Base-by-base conservation (phyloP, 2,797 vertebrate species). In the Mycteria americana region DNA sequence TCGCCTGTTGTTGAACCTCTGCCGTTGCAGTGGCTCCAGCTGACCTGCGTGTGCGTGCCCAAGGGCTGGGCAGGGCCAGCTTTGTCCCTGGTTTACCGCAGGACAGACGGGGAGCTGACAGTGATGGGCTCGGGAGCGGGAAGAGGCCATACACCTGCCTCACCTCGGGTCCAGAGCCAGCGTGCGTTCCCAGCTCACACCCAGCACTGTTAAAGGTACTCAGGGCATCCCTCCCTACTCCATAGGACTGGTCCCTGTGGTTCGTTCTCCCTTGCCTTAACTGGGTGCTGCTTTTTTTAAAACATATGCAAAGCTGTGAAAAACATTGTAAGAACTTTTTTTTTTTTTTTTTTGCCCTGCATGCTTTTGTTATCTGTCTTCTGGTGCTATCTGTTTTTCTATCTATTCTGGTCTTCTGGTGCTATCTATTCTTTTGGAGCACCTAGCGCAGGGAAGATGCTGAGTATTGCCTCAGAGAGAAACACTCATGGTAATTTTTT, bases 91-190 rank as follows among this genome's bases (percentile, higher is more conserved):
- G 6, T 68, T 41, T 75, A 27, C 53, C 37, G 76, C 18, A 39
- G 60, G 35, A 62, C 17, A 28, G 60, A 24, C 6, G 1, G 24
- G 69, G n/a, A 86, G 43, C 59, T 4, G 4, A 37, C 69, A 46
- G 31, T 0, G 0, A 17, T 13, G 67, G n/a, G 56, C 16, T 24
- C 1, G 2, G 28, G 56, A 45, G 39, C 3, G 12, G 39, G 27
- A 21, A 43, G 60, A 23, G 33, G 35, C 85, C 19, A 1, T 7
- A 33, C 14, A 18, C 39, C 56, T 18, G 24, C 57, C 69, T 72
- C 30, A 25, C 21, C 43, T 41, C 6, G 0, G 11, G 13, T 50
- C 54, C 43, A 10, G 76, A 81, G 53, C 37, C 30, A 9, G 21
- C 5, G 0, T n/a, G 35, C 1, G 1, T 18, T 89, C 64, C 82